A percentile compares a stretch with the other conserved stretches of the same genome.
Evolutionary conservation across 1,140 invertebrate genomes (phyloP).

Genomic region (Drosophila subobscura): DNA sequence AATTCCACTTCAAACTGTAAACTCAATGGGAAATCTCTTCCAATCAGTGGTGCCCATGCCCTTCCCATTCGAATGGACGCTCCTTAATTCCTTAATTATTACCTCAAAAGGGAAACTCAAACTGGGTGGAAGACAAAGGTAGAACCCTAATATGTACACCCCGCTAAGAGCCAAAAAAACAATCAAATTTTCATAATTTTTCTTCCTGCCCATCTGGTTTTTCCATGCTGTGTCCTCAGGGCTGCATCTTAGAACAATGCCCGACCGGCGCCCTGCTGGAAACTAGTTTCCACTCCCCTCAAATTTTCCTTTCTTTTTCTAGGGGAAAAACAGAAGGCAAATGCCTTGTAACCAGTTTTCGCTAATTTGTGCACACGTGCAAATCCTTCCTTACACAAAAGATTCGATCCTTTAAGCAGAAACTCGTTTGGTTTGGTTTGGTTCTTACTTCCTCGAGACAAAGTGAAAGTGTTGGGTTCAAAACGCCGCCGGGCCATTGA

Average conservation of each 20-base stretch:
- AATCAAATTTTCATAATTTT: slow-evolving; percentile 72
- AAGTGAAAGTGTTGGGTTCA: slow-evolving; percentile 57
- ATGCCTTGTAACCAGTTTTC: slow-evolving; percentile 60
- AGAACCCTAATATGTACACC: slow-evolving; percentile 18
- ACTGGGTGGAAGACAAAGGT: slow-evolving; percentile 21
- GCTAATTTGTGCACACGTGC: slow-evolving; percentile 79
- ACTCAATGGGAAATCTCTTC: slow-evolving; percentile 19
- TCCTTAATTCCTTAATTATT: slow-evolving; percentile 56
- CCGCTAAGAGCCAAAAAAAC: slow-evolving; percentile 40
- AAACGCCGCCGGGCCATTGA: slow-evolving; percentile 61
- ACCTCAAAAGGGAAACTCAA: slow-evolving; percentile 45
- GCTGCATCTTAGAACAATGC: slow-evolving; percentile 55
- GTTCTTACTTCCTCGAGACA: slow-evolving; percentile 13
- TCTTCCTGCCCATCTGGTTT: slow-evolving; percentile 53
- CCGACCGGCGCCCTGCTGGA: slow-evolving; percentile 36
- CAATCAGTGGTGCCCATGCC: slow-evolving; percentile 29
- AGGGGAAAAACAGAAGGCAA: slow-evolving; percentile 53
- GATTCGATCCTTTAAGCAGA: slow-evolving; percentile 22
- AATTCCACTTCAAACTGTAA: slow-evolving; percentile 37
- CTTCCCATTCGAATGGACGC: slow-evolving; percentile 2
- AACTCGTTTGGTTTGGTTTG: slow-evolving; percentile 30
- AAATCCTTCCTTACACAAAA: slow-evolving; percentile 65
- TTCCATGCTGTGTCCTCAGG: slow-evolving; percentile 14
- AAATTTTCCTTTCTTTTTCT: slow-evolving; percentile 19
- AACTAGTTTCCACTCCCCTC: slow-evolving; percentile 48